These are phyloP conservation scores for Siderastrea radians DNA, from an alignment of 92 coral and sea anemone genomes.

Conservation along the genomic window DNA sequence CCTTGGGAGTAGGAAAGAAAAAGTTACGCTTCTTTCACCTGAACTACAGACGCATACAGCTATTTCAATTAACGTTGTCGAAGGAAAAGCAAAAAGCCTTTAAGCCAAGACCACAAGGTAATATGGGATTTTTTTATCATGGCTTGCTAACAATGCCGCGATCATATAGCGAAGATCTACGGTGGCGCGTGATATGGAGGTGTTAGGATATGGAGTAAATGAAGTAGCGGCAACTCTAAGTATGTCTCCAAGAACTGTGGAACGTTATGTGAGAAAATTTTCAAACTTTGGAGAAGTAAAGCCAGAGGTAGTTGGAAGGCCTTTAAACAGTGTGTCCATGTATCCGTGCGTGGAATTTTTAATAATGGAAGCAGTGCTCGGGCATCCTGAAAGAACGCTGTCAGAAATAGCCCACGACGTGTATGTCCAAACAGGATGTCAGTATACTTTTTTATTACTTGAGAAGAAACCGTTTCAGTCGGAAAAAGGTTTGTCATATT, in stretches of 20 bases:
- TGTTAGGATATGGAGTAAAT: neutral
- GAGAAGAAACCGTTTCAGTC: constrained; percentile 20
- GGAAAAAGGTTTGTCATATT: constrained; percentile 1
- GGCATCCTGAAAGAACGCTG: constrained; percentile 59
- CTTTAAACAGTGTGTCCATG: constrained; percentile 14
- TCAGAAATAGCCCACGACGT: constrained; percentile 48
- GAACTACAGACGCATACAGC: too few species aligned
- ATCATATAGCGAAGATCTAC: too few species aligned
- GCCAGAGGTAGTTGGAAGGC: neutral
- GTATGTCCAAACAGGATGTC: constrained; percentile 33
- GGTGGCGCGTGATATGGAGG: too few species aligned
- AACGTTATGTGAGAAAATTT: constrained; percentile 16
- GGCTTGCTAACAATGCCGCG: too few species aligned
- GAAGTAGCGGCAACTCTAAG: constrained; percentile 26
- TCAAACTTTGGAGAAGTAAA: neutral
- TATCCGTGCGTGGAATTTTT: constrained; percentile 39
- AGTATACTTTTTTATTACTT: constrained; percentile 40
- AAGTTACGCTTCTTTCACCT: too few species aligned
- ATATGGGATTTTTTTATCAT: too few species aligned
- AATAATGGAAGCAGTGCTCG: constrained; percentile 41
- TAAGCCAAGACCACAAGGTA: too few species aligned
- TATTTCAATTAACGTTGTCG: too few species aligned
- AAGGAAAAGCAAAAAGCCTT: too few species aligned
- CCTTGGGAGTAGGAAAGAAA: too few species aligned
- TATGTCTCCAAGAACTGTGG: constrained; percentile 29